These are phyloP conservation scores for Dendrocincla fuliginosa DNA, from an alignment of 2,797 vertebrate species.

Conservation along the genomic window DNA sequence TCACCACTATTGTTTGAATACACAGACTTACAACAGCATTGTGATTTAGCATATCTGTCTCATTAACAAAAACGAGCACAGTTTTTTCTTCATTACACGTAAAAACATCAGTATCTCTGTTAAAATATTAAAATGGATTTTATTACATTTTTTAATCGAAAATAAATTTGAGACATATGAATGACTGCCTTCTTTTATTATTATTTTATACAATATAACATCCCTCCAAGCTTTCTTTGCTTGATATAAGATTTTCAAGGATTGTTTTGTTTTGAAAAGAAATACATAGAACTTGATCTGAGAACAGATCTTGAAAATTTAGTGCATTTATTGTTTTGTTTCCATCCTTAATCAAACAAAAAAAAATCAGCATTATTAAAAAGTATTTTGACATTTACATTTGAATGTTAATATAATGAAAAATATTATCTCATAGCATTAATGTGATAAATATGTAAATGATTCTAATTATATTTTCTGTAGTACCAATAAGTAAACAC, in stretches of 20 bases:
- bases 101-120: background rate
- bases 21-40: background rate
- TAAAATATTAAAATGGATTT: background rate
- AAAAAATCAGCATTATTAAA: background rate
- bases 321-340: background rate
- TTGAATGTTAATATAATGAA: background rate
- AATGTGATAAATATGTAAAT: background rate
- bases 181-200: background rate
- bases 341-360: background rate
- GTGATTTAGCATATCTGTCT: background rate
- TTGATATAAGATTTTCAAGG: background rate
- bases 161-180: background rate
- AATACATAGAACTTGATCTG: background rate
- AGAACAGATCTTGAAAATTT: background rate
- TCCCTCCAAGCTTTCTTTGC: background rate
- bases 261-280: background rate
- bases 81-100: background rate
- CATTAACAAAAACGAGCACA: slow-evolving; percentile 10
- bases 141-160: background rate
- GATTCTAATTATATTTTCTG: background rate
- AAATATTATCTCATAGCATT: background rate
- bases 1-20: background rate
- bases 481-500: background rate
- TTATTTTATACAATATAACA: background rate
- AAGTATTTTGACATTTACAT: background rate